A percentile compares a stretch with the other conserved stretches of the same genome.
These are phyloP conservation scores for Matsumyia berberina DNA, from an alignment of 2,888 invertebrate species.

Conservation along the genomic window DNA sequence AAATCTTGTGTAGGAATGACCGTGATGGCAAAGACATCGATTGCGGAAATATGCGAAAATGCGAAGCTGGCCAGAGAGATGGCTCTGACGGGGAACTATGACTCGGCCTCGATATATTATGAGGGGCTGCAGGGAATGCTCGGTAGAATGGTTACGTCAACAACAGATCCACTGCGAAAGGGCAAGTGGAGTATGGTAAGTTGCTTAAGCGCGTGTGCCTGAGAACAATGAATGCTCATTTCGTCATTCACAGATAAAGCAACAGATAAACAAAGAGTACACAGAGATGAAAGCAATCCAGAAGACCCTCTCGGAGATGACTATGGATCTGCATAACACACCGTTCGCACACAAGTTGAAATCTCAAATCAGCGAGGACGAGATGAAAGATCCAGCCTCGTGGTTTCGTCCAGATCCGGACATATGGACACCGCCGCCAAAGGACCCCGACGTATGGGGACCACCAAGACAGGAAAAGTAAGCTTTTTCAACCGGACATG, in stretches of 20 bases:
- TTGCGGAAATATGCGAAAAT: conserved; percentile 97
- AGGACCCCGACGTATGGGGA: conserved; percentile 94
- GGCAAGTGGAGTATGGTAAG: conserved; percentile 95
- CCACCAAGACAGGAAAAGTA: conserved; percentile 92
- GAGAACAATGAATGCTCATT: conserved; percentile 13
- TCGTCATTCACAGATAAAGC: conserved; percentile 89
- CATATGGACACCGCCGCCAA: conserved; percentile 89
- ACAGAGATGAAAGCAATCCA: conserved; percentile 92
- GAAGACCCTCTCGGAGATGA: conserved; percentile 83
- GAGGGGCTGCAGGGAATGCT: conserved; percentile 97
- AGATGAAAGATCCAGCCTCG: conserved; percentile 83
- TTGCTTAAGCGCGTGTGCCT: not conserved
- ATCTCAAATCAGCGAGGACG: conserved; percentile 81
- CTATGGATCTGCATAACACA: conserved; percentile 83
- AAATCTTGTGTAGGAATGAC: conserved; percentile 86
- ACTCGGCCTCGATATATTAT: conserved; percentile 96
- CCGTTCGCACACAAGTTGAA: conserved; percentile 85
- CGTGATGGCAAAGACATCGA: conserved; percentile 93
- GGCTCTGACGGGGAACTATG: conserved; percentile 97
- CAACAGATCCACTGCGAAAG: conserved; percentile 92
- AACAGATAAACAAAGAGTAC: conserved; percentile 94
- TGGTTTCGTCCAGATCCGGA: conserved; percentile 90
- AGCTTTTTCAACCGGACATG: conserved; percentile 80
- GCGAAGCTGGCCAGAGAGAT: conserved; percentile 97
- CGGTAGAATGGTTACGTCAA: conserved; percentile 91